A percentile compares a stretch with the other conserved stretches of the same genome.
phyloP scores from a whole-genome alignment of 1,140 invertebrate species.

The Araneus ventricosus region DNA sequence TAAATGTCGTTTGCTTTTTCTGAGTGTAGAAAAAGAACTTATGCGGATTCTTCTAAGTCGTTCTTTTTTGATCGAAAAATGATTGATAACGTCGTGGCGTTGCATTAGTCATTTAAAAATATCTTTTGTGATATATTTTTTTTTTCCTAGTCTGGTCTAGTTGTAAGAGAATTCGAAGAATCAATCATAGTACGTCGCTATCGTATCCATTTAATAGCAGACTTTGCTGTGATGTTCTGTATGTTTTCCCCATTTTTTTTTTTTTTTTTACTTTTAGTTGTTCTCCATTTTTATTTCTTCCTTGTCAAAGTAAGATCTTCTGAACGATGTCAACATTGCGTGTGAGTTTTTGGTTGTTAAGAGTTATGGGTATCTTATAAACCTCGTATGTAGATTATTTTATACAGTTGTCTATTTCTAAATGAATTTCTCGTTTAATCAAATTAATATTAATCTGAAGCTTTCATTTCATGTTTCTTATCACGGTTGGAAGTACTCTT shows the following conservation, averaged over 20 bases:
- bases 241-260: background rate
- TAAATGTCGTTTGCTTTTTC: background rate
- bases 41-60: background rate
- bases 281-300: background rate
- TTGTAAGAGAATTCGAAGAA: background rate
- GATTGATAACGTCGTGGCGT: slow-evolving; percentile 28
- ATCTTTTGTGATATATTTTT: background rate
- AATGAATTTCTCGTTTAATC: too few relatives aligned
- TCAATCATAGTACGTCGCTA: background rate
- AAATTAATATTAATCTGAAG: too few relatives aligned
- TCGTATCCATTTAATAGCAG: background rate
- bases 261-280: background rate
- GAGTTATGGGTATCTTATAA: too few relatives aligned
- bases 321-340: background rate
- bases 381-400: too few relatives aligned
- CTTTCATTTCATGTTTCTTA: too few relatives aligned
- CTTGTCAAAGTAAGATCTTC: background rate
- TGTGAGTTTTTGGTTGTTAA: too few relatives aligned
- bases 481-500: too few relatives aligned
- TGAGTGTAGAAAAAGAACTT: background rate
- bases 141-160: background rate
- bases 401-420: too few relatives aligned
- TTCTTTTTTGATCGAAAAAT: slow-evolving; percentile 20
- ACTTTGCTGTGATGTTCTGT: background rate
- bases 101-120: slow-evolving; percentile 31